These are phyloP conservation scores for Rana temporaria DNA, from an alignment of 2,113 vertebrate species.

Conservation along the genomic window DNA sequence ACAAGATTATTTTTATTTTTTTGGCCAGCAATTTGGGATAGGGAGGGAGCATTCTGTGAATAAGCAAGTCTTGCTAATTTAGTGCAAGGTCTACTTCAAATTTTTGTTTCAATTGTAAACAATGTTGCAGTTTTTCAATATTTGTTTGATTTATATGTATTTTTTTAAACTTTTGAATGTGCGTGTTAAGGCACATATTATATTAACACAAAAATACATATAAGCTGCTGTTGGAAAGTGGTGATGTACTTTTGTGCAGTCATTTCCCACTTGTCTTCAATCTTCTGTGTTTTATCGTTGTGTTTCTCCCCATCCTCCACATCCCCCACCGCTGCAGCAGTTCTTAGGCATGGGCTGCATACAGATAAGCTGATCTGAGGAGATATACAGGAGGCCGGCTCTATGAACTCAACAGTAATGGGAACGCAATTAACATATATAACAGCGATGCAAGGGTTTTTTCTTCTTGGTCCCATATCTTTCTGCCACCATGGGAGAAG, in stretches of 20 bases:
- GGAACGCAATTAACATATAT: neutral
- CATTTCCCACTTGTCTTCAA: constrained; percentile 8
- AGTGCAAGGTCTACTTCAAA: neutral
- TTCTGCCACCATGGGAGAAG: constrained; percentile 1
- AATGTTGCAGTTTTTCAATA: neutral
- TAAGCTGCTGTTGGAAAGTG: neutral
- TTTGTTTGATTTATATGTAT: neutral
- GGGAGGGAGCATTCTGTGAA: no score
- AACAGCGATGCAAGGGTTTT: neutral
- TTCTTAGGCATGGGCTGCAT: constrained; percentile 10
- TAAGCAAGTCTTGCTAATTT: neutral
- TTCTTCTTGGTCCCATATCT: neutral
- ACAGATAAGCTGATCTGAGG: constrained; percentile 23
- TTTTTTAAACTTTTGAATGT: no score
- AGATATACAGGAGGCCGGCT: neutral
- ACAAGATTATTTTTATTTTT: no score
- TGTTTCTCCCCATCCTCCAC: constrained; percentile 12
- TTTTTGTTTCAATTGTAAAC: neutral
- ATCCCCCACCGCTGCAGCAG: neutral
- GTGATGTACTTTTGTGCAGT: neutral
- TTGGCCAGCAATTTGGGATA: no score
- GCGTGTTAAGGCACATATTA: neutral
- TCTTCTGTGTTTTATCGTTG: constrained; percentile 27
- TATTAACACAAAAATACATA: neutral
- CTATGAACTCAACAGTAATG: constrained; percentile 17